Conservation (phyloP, 2,888 invertebrate genomes). For the Colletes collaris region DNA sequence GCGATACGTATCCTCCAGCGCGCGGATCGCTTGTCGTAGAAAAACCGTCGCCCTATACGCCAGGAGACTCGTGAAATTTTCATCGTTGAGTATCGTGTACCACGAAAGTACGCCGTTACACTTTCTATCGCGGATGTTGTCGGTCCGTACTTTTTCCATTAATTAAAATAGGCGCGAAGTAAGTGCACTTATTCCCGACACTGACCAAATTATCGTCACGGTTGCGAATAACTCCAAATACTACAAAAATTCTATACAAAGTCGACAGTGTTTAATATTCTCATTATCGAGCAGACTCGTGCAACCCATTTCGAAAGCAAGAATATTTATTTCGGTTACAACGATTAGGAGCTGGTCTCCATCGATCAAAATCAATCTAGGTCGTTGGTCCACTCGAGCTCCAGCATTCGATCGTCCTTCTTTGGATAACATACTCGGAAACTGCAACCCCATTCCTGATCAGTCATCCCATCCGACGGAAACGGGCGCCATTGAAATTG, state of each 20-base stretch:
- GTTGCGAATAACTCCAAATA: too few relatives aligned
- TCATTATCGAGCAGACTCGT: too few relatives aligned
- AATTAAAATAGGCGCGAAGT: constrained; percentile 31
- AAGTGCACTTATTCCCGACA: too few relatives aligned
- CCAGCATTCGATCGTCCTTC: not conserved
- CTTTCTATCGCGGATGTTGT: constrained; percentile 3
- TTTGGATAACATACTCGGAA: constrained; percentile 4
- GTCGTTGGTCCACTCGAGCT: constrained; percentile 69
- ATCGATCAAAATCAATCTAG: constrained; percentile 78
- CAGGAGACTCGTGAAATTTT: constrained; percentile 48
- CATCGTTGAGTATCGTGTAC: constrained; percentile 36
- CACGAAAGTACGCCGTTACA: constrained; percentile 2
- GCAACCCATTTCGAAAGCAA: too few relatives aligned
- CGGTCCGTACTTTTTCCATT: constrained; percentile 24
- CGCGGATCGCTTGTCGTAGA: constrained; percentile 18
- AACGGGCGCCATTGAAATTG: constrained; percentile 17
- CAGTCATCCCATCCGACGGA: constrained; percentile 18
- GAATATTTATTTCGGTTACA: too few relatives aligned
- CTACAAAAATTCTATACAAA: too few relatives aligned
- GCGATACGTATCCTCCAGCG: constrained; percentile 27
- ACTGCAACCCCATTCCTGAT: constrained; percentile 10
- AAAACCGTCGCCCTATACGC: constrained; percentile 15
- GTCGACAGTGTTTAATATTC: too few relatives aligned
- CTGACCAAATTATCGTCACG: too few relatives aligned
- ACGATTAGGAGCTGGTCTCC: constrained; percentile 53